Conservation (phyloP, 2,113 vertebrate genomes). For the Artemisiospiza belli region DNA sequence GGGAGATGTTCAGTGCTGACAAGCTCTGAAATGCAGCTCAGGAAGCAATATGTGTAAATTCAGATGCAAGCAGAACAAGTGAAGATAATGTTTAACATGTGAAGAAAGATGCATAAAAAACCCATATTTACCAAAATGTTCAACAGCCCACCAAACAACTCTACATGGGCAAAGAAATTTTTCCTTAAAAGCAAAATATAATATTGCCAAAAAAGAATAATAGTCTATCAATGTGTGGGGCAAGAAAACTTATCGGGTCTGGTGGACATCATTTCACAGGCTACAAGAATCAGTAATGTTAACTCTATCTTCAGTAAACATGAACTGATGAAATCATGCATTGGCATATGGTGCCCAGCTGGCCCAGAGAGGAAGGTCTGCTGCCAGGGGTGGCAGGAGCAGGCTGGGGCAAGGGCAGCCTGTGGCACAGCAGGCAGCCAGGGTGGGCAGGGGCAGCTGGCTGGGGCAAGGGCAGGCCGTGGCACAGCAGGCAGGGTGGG, state of each 20-base stretch:
- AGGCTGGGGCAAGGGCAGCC: too few species aligned
- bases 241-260: neutral
- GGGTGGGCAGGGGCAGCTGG: neutral
- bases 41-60: neutral
- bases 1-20: neutral
- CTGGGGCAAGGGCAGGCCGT: too few species aligned
- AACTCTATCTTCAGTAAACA: neutral
- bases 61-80: neutral
- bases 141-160: neutral
- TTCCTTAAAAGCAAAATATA: neutral
- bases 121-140: neutral
- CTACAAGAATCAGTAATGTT: neutral
- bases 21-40: neutral
- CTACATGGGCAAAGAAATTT: neutral
- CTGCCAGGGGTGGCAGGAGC: neutral
- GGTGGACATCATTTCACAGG: neutral
- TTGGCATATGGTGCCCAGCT: too few species aligned
- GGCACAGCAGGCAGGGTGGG: neutral
- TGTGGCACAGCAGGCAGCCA: neutral
- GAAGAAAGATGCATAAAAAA: neutral
- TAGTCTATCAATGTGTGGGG: rapidly evolving
- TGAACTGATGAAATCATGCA: neutral
- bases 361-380: neutral
- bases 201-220: neutral
- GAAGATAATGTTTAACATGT: neutral